These are phyloP conservation scores for Cephalopterus ornatus DNA, from an alignment of 2,113 vertebrate genomes.

Conservation along the genomic window DNA sequence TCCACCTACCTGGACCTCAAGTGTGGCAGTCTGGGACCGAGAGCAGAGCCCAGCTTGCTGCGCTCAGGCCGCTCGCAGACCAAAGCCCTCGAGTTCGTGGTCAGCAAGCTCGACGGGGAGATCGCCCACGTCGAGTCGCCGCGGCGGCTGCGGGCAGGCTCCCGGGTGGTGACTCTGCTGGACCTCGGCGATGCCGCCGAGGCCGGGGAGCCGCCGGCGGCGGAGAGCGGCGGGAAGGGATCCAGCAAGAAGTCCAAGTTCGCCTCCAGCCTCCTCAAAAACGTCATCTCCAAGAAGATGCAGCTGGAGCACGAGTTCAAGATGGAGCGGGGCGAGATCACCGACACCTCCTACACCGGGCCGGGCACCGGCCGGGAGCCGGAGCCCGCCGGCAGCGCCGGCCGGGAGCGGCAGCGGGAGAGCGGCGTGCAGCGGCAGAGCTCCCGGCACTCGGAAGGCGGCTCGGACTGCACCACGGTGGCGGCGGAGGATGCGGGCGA, in stretches of 20 bases:
- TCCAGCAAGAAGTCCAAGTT: constrained; percentile 87
- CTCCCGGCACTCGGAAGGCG: constrained; percentile 80
- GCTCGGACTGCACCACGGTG: constrained; percentile 77
- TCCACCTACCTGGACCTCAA: constrained; percentile 90
- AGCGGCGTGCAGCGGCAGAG: constrained; percentile 75
- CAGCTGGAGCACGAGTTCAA: constrained; percentile 93
- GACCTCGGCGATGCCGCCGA: constrained; percentile 79
- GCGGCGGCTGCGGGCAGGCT: constrained; percentile 68
- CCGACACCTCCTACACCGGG: constrained; percentile 76
- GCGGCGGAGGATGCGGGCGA: constrained; percentile 65
- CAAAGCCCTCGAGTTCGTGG: constrained; percentile 80
- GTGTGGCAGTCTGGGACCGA: constrained; percentile 79
- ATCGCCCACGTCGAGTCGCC: constrained; percentile 75
- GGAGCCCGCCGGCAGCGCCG: neutral
- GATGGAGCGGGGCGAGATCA: constrained; percentile 93
- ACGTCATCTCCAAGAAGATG: constrained; percentile 97
- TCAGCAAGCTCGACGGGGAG: constrained; percentile 80
- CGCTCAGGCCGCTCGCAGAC: constrained; percentile 76
- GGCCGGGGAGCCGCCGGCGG: constrained; percentile 16
- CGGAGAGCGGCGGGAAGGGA: constrained; percentile 72
- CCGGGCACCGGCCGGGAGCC: constrained; percentile 57
- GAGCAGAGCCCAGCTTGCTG: constrained; percentile 71
- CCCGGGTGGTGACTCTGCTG: constrained; percentile 81
- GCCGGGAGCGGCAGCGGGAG: constrained; percentile 50
- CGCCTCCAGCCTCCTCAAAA: constrained; percentile 92